phyloP scores from a whole-genome alignment of 2,113 vertebrate species.

The Syngnathus scovelli region DNA sequence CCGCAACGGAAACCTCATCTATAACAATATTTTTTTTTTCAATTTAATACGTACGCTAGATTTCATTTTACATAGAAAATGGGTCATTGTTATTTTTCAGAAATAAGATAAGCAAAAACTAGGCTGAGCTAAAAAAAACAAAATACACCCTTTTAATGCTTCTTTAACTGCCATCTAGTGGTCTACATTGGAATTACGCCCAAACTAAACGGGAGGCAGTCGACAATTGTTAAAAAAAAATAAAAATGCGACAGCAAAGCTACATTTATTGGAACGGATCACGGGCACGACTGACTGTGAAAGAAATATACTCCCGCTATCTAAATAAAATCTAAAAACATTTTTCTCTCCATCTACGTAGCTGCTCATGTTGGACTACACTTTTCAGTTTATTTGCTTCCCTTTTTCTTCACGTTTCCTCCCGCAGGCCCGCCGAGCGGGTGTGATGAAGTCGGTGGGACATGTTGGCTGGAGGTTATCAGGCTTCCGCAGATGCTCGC shows the following conservation, averaged over 20 bases:
- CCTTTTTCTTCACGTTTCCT: conserved; percentile 30
- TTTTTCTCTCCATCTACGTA: neutral
- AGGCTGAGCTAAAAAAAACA: no score
- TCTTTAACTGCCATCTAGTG: no score
- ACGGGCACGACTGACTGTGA: neutral
- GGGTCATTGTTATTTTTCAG: no score
- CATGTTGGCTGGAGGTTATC: conserved; percentile 36
- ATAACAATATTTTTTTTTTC: no score
- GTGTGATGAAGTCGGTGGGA: conserved; percentile 41
- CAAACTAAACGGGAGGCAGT: no score
- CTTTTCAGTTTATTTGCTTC: neutral
- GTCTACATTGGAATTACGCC: no score
- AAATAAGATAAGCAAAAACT: no score
- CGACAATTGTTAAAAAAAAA: no score
- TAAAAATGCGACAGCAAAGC: neutral
- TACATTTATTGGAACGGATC: neutral
- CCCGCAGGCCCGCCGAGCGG: conserved; percentile 21
- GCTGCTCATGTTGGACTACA: neutral
- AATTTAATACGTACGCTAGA: no score
- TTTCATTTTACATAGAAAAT: no score
- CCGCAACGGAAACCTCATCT: neutral
- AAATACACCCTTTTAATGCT: no score
- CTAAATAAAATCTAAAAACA: neutral
- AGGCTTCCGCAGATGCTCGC: conserved; percentile 20
- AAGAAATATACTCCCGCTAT: neutral